These are phyloP conservation scores for Stomatorhinus ivindoensis DNA, from an alignment of 2,113 vertebrate species.

Conservation along the genomic window DNA sequence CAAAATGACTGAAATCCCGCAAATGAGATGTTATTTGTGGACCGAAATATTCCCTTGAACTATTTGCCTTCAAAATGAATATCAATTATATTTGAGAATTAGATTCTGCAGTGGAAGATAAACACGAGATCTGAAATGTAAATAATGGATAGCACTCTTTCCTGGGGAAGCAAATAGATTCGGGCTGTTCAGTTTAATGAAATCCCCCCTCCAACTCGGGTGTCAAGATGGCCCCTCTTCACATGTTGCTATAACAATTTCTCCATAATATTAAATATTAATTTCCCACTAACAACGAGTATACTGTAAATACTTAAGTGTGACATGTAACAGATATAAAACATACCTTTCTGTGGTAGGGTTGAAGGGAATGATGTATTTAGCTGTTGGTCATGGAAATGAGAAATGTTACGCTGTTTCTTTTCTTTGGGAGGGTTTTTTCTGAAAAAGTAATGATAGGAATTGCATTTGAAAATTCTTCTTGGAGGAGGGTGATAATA, in stretches of 20 bases:
- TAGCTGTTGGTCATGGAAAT: neutral
- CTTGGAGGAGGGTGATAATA: neutral
- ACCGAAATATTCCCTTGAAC: constrained; percentile 46
- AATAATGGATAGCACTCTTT: constrained; percentile 38
- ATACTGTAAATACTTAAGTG: constrained; percentile 11
- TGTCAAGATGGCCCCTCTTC: constrained; percentile 2
- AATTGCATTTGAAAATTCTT: neutral
- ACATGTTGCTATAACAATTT: constrained; percentile 4
- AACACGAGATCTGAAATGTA: constrained; percentile 47
- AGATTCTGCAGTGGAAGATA: constrained; percentile 35
- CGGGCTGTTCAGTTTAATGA: neutral
- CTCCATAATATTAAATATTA: constrained; percentile 1
- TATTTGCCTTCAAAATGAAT: constrained; percentile 54
- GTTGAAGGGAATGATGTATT: neutral
- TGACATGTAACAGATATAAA: neutral
- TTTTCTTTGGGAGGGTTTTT: neutral
- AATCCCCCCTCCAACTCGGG: neutral
- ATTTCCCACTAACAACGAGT: neutral
- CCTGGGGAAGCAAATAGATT: constrained; percentile 18
- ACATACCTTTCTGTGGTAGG: neutral
- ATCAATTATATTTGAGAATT: constrained; percentile 52
- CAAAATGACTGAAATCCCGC: constrained; percentile 34
- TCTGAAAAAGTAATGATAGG: neutral
- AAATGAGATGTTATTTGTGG: constrained; percentile 38
- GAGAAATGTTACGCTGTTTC: neutral